Percentiles rank a stretch among this genome's conserved stretches.
Conservation (phyloP, 2,888 invertebrate species). For the Drosophila prolongata region DNA sequence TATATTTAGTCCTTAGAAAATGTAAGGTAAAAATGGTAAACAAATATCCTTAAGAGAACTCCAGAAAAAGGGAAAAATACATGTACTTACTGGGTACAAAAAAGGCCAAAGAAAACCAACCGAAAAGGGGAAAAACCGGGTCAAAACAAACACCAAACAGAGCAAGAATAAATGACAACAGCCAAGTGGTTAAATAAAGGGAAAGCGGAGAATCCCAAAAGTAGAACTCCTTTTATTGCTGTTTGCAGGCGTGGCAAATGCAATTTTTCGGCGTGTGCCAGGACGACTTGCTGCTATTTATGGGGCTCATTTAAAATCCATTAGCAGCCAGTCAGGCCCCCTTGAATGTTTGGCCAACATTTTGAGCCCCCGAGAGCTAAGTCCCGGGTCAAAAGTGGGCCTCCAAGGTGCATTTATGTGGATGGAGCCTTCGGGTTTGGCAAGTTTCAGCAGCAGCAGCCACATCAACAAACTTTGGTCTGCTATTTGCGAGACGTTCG, state of each 20-base stretch:
- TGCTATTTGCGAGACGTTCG: constrained; percentile 64
- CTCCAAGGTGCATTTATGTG: constrained; percentile 74
- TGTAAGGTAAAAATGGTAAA: too few species aligned
- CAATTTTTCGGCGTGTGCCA: constrained; percentile 64
- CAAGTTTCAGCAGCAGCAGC: constrained; percentile 22
- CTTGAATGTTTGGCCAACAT: constrained; percentile 15
- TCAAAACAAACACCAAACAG: constrained; percentile 50
- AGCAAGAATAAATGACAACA: constrained; percentile 68
- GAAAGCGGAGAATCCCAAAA: constrained; percentile 11
- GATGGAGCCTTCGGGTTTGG: constrained; percentile 13
- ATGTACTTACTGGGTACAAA: neutral
- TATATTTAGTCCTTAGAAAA: too few species aligned
- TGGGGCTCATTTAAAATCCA: constrained; percentile 84
- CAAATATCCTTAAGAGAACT: too few species aligned
- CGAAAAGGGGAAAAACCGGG: constrained; percentile 22
- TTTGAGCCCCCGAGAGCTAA: constrained; percentile 2
- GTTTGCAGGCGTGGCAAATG: constrained; percentile 52
- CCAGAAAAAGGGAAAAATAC: too few species aligned
- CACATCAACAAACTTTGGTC: constrained; percentile 37
- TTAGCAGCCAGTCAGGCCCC: constrained; percentile 69
- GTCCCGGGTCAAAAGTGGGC: constrained; percentile 62
- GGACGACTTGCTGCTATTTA: constrained; percentile 74
- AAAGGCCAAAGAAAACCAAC: constrained; percentile 8
- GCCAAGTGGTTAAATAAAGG: constrained; percentile 51
- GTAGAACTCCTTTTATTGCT: constrained; percentile 29